These are phyloP conservation scores for Orycteropus afer DNA, from an alignment of 2,113 vertebrate species.

Conservation along the genomic window DNA sequence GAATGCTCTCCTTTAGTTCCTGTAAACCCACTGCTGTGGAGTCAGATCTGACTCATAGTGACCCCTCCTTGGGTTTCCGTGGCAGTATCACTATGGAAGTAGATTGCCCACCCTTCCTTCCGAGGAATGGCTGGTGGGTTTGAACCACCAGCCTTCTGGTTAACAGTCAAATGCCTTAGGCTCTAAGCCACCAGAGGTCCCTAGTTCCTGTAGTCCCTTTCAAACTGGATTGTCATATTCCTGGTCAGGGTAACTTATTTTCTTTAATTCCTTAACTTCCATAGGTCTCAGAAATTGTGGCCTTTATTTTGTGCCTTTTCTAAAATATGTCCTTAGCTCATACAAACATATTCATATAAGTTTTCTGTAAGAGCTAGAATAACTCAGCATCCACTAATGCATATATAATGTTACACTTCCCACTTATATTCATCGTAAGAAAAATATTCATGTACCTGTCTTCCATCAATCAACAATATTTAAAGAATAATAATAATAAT, in stretches of 20 bases:
- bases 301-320: neutral
- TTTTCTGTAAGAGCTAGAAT: neutral
- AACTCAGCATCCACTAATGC: neutral
- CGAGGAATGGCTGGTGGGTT: no score
- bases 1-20: accelerated
- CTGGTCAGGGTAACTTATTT: neutral
- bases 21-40: no score
- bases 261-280: neutral
- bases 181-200: no score
- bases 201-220: accelerated
- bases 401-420: neutral
- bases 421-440: neutral
- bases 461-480: slow-evolving; percentile 5
- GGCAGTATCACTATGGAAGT: no score
- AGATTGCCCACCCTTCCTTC: no score
- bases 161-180: no score
- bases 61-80: no score
- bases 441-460: neutral
- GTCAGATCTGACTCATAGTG: no score
- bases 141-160: no score
- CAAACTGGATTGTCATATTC: neutral
- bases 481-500: neutral
- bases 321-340: neutral
- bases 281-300: neutral
- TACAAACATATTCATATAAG: neutral